Base-by-base conservation (phyloP, 2,113 vertebrate genomes). In the Leucopsar rothschildi region DNA sequence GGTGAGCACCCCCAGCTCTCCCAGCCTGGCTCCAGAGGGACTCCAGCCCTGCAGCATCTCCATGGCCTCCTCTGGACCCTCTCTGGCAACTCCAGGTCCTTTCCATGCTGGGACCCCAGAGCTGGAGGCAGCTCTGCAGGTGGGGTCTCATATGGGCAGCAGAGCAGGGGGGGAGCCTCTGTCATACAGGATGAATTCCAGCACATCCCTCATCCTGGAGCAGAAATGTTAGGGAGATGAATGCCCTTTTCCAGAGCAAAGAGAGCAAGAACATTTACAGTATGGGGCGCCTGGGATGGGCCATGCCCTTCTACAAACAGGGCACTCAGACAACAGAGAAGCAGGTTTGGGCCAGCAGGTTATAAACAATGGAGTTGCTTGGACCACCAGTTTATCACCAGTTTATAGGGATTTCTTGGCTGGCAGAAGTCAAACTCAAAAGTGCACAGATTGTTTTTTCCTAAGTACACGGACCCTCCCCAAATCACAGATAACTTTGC, bases 31-130 rank as follows among this genome's bases (percentile, higher is more conserved):
- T 76, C 33, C 53, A 60, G 50, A 50, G 24, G 23, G 13, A 5
- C 19, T 66, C 23, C 39, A 60, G 39, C 17, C 24, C n/a, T 20
- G 11, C 13, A 40, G 53, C 29, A 68, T 3, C 61, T 61, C 45
- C 0, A 0, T 29, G 39, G n/a, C 5, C 23, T 45, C 21, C 16
- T 53, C 53, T 47, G 47, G 61, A 61, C 29, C 53, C 1, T 0
- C 11, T 60, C 24, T 45, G 75, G 1, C 28, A 60, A 25, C 4
- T 60, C 2, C 0, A 60, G 4, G 6, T 75, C 39, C 24, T 53
- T 59, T 44, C 23, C 15, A 3, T n/a, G n/a, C 33, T 65, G 59
- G 22, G 35, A 31, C 11, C 22, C 11, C 50, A 10, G 78, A 12
- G n/a, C 16, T 89, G 55, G 40, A 53, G 44, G 33, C 33, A 59